Conservation (phyloP, 2,888 invertebrate species). For the Danaus chrysippus region DNA sequence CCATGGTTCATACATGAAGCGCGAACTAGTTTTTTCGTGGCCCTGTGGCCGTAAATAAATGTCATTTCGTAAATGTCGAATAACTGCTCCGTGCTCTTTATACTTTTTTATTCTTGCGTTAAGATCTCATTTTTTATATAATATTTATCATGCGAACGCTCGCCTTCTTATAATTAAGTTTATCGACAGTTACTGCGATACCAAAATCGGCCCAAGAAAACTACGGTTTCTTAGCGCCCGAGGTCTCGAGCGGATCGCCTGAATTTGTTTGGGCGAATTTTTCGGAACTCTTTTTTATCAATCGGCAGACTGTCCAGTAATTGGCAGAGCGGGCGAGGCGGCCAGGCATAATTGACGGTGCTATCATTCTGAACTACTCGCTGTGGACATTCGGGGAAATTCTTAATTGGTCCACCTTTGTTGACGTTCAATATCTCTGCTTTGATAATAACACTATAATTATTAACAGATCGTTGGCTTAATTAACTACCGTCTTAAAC, state of each 20-base stretch:
- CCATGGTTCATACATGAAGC: conserved; percentile 79
- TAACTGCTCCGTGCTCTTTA: conserved; percentile 44
- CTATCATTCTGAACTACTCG: conserved; percentile 73
- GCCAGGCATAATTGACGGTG: conserved; percentile 71
- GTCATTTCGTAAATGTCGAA: conserved; percentile 57
- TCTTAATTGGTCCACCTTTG: conserved; percentile 77
- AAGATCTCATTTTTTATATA: conserved; percentile 26
- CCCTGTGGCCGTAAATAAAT: conserved; percentile 57
- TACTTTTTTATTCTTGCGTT: conserved; percentile 42
- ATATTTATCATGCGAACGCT: conserved; percentile 32
- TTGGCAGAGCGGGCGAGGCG: conserved; percentile 63
- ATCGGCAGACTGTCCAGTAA: conserved; percentile 71
- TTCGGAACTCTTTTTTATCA: conserved; percentile 73
- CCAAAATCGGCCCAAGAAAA: conserved; percentile 52
- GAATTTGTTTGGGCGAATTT: conserved; percentile 70
- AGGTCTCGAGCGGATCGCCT: conserved; percentile 61
- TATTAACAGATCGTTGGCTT: conserved; percentile 71
- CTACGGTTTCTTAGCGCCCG: conserved; percentile 47
- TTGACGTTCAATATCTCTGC: conserved; percentile 73
- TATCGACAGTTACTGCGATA: conserved; percentile 52
- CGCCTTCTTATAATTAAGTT: conserved; percentile 59
- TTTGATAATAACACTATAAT: conserved; percentile 70
- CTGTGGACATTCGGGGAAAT: conserved; percentile 74
- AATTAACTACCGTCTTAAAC: conserved; percentile 57
- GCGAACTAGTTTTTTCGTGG: conserved; percentile 73